Base-by-base conservation (phyloP, 1,140 invertebrate species). In the Cotesia glomerata region DNA sequence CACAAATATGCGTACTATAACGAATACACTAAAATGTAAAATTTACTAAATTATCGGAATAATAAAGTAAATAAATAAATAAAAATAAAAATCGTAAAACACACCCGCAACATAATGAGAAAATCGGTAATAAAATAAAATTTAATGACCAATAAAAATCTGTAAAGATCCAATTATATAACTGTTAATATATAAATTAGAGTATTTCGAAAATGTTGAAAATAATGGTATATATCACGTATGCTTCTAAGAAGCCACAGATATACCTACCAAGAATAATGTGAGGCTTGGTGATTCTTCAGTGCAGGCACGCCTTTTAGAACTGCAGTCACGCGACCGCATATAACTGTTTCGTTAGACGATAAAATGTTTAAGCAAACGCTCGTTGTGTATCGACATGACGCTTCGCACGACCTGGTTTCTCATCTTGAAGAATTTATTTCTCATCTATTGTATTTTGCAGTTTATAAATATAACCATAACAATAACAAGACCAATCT, bases 291-390 rank as follows among this genome's bases (percentile, higher is more conserved):
- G 56, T 58, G 56, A 58, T 63, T 63, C 61, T 63, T 63, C 61
- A 35, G 39, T 49, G 34, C 62, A 36, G 65, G 49, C 51, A 67
- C 65, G 62, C 70, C 70, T 59, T 72, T 65, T 72, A 72, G 61
- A 59, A 72, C 62, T 66, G 34, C 39, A 65, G 63, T 72, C 70
- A 66, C 70, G 52, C 70, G 70, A 72, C 63, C 49, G 32, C 64
- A 35, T 72, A 72, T 72, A 72, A 72, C 70, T 72, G 70, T 72
- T 72, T 71, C 63, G 63, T 59, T 72, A 36, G 63, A 72, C 70
- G 63, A 72, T 72, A 72, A 72, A 72, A 72, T 52, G 62, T 62
- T 64, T 39, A 39, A 63, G 62, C 34, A 34, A 35, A 35, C 65
- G 65, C 39, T 18, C 39, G 49, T 52, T 54, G n/a, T 54, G 49